Base-by-base conservation (phyloP, 2,113 vertebrate species). In the Progne subis region DNA sequence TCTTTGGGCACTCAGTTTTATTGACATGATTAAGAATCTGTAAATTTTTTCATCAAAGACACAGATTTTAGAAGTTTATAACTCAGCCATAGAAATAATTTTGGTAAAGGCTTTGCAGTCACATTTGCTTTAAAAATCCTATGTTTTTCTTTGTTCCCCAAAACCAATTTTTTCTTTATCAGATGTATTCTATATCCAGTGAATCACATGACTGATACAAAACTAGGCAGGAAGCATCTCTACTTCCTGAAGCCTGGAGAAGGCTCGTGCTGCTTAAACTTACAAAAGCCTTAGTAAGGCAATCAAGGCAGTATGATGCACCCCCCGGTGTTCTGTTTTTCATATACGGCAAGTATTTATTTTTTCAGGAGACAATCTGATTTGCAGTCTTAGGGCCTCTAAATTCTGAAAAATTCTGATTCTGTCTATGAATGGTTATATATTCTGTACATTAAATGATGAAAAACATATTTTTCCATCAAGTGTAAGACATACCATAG, bases 41-140 rank as follows among this genome's bases (percentile, higher is more conserved):
- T 90, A 94, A 96, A 60, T 14, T 57, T 81, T 97, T 96, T 90
- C 37, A 85, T 91, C 50, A 67, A 52, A 86, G 34, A 75, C 21
- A 19, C 52, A 87, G 39, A 64, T 86, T 96, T 91, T 85, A 89
- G 44, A 82, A 78, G 32, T 82, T 65, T 41, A 78, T 84, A 89
- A 88, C 6, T 84, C 37, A 80, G 25, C 14, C 82, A 83, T 44
- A 86, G 86, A 96, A 89, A 79, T 60, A 61, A 83, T 88, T 94
- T 91, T 96, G 18, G 61, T 44, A 74, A 91, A 93, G 60, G 12
- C 32, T 95, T 92, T 88, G 46, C 64, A 90, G 64, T 52, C 14
- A 26, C 46, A 75, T 75, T 9, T 9, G 14, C 16, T 83, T 94
- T 67, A 37, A 55, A 69, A 41, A 23, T 60, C 26, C 71, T 70